A percentile compares a stretch with the other conserved stretches of the same genome.
These are phyloP conservation scores for Symphodus melops DNA, from an alignment of 2,113 vertebrate genomes.

Conservation along the genomic window DNA sequence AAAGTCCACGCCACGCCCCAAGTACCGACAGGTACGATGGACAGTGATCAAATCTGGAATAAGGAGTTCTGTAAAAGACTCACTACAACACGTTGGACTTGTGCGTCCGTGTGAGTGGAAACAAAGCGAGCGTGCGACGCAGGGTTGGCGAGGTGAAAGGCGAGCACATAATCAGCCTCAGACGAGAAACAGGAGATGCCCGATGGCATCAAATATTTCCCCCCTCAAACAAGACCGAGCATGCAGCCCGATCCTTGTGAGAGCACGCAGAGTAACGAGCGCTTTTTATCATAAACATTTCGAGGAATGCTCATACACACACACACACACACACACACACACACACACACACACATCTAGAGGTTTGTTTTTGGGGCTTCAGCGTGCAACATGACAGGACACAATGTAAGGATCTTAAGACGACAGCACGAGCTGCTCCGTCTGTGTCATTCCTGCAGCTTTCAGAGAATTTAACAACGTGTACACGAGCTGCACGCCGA, in stretches of 20 bases:
- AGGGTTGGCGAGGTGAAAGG: neutral
- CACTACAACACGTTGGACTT: too few species aligned
- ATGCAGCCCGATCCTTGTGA: conserved; percentile 41
- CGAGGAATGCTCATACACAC: conserved; percentile 22
- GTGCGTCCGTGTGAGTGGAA: neutral
- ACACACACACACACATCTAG: neutral
- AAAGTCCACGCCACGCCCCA: neutral
- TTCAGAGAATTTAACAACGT: neutral
- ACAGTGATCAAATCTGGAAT: neutral
- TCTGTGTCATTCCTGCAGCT: neutral
- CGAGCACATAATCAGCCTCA: conserved; percentile 1
- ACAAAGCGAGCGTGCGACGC: neutral
- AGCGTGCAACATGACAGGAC: too few species aligned
- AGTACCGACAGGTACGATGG: too few species aligned
- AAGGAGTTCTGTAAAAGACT: too few species aligned
- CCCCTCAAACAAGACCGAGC: conserved; percentile 56
- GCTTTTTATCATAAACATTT: conserved; percentile 49
- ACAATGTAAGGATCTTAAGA: too few species aligned
- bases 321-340: neutral
- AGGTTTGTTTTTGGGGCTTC: too few species aligned
- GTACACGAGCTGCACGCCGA: neutral
- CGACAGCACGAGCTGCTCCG: too few species aligned
- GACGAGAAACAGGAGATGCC: conserved; percentile 4
- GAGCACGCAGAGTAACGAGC: conserved; percentile 53
- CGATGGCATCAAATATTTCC: conserved; percentile 50